phyloP scores from a whole-genome alignment of 1,140 invertebrate species.

The Potamilus streckersoni region DNA sequence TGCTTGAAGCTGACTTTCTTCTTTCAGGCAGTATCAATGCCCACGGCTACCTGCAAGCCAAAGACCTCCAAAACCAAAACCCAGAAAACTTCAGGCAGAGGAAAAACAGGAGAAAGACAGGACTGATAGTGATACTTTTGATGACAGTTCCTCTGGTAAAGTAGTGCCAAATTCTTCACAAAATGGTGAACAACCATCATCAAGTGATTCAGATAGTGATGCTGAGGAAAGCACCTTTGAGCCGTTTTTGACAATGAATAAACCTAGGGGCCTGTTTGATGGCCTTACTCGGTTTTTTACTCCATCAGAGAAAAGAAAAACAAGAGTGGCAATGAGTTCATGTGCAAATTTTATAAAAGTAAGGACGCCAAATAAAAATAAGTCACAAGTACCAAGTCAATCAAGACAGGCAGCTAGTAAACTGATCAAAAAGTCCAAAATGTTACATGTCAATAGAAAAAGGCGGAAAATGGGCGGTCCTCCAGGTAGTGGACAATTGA shows the following conservation, averaged over 20 bases:
- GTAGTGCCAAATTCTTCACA: slow-evolving; percentile 26
- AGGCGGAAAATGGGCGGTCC: slow-evolving; percentile 46
- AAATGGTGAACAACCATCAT: slow-evolving; percentile 32
- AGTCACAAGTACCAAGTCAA: slow-evolving; percentile 43
- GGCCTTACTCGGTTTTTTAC: slow-evolving; percentile 67
- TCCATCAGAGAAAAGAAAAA: slow-evolving; percentile 65
- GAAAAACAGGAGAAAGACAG: slow-evolving; percentile 13
- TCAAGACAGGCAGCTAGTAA: slow-evolving; percentile 60
- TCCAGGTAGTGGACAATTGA: slow-evolving; percentile 76
- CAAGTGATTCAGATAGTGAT: slow-evolving; percentile 54
- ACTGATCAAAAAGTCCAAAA: slow-evolving; percentile 60
- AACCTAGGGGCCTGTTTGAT: slow-evolving; percentile 66
- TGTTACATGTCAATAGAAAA: slow-evolving; percentile 58
- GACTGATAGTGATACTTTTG: slow-evolving; percentile 8
- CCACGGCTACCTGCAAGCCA: slow-evolving; percentile 37
- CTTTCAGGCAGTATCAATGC: slow-evolving; percentile 44
- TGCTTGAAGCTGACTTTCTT: background rate
- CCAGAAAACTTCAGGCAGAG: slow-evolving; percentile 11
- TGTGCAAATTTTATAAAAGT: slow-evolving; percentile 42
- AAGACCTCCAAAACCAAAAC: slow-evolving; percentile 30
- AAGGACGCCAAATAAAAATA: slow-evolving; percentile 33
- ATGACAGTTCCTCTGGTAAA: slow-evolving; percentile 46
- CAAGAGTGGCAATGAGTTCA: slow-evolving; percentile 63
- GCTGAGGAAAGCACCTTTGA: slow-evolving; percentile 52
- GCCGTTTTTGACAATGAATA: slow-evolving; percentile 51